Conservation (phyloP, 2,113 vertebrate genomes). For the Paracanthobrama guichenoti region DNA sequence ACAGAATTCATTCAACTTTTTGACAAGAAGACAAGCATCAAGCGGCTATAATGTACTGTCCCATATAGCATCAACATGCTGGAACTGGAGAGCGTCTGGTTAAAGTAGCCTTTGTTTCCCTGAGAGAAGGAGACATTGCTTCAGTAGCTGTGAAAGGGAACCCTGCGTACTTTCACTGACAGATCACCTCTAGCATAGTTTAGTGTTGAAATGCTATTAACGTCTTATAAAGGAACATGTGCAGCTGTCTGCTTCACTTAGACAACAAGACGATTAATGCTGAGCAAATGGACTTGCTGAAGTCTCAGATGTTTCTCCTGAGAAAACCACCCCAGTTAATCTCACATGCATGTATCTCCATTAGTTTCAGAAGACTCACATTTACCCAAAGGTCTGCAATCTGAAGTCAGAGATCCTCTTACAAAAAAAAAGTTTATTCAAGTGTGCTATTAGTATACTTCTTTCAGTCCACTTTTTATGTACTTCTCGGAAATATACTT, state of each 20-base stretch:
- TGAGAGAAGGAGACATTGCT: too few species aligned
- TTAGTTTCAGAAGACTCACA: too few species aligned
- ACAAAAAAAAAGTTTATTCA: too few species aligned
- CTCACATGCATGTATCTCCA: too few species aligned
- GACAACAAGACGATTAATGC: not conserved
- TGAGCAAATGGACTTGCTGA: not conserved
- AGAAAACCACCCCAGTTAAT: too few species aligned
- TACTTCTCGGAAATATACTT: too few species aligned
- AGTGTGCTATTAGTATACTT: too few species aligned
- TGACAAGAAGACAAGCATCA: not conserved
- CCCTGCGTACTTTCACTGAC: not conserved
- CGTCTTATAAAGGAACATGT: not conserved
- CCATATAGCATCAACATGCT: not conserved
- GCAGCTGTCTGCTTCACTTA: not conserved
- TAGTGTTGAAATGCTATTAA: not conserved
- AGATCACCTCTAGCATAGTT: slow-evolving; percentile 3
- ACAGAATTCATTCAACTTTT: not conserved
- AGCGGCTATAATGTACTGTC: not conserved
- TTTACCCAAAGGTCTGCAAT: too few species aligned
- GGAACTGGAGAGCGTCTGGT: not conserved
- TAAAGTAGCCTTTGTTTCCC: too few species aligned
- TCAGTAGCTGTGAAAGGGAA: not conserved
- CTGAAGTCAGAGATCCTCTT: too few species aligned
- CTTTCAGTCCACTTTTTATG: too few species aligned
- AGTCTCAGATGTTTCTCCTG: not conserved